Base-by-base conservation (phyloP, 1,140 invertebrate genomes). In the Daktulosphaira vitifoliae region DNA sequence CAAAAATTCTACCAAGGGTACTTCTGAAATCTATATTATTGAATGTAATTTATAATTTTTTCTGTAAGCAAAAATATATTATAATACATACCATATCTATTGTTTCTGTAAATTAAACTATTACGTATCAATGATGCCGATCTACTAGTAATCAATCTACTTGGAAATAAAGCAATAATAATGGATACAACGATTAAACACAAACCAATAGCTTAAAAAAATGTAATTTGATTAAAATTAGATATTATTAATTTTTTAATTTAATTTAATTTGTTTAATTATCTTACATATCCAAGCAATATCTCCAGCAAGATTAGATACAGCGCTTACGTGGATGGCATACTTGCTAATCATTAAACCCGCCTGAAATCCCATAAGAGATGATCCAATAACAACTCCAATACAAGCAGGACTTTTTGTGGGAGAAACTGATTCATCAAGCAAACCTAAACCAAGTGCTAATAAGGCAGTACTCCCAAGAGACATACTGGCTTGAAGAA, bases 401-500 rank as follows among this genome's bases (percentile, higher is more conserved):
- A 68, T 65, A 20, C 51, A 65, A 48, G 62, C 67, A 7, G 67
- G 62, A n/a, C 64, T 56, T 52, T 52, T 65, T 13, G 52, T 48
- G 1, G 59, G 38, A n/a, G 52, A 15, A 5, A 65, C 62, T 7
- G 64, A 65, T 20, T 68, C 67, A 26, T 68, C 67, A 1, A 68
- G 20, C 16, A 65, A 53, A 22, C 62, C 65, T 3, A 68, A 6
- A 8, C 62, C 67, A 1, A 68, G 53, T 2, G 67, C 48, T 13
- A 65, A 49, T 2, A 68, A 5, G 15, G 62, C 54, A 16, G 65
- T 54, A 20, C 48, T 54, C 9, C 51, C 46, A 2, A 68, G 42
- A 1, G 62, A 64, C 52, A 68, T 65, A 37, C 20, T 46, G 29
- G 26, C 26, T 49, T 65, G 62, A 13, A 68, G 46, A 2, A 56